Conservation (phyloP, 2,797 vertebrate species). For the Artibeus lituratus region DNA sequence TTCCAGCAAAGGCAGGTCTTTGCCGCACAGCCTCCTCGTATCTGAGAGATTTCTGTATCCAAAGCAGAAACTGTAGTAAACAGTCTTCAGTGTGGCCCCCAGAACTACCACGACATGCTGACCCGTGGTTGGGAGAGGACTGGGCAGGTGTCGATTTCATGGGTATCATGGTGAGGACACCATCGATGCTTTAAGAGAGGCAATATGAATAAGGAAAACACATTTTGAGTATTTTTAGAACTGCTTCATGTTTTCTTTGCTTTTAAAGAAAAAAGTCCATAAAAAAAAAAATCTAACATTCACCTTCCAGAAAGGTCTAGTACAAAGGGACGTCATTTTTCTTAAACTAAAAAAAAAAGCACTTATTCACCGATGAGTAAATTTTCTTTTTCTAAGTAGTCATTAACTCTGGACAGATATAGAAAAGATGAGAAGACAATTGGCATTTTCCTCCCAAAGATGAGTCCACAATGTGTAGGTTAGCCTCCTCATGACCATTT, state of each 20-base stretch:
- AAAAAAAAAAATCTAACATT: neutral
- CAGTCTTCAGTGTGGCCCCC: neutral
- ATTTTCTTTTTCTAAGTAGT: neutral
- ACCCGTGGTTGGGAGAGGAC: constrained; percentile 7
- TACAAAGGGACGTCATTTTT: neutral
- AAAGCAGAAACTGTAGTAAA: constrained; percentile 66
- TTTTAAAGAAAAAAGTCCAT: neutral
- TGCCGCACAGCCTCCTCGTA: constrained; percentile 62
- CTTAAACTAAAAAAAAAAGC: neutral
- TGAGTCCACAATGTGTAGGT: neutral
- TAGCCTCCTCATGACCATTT: neutral
- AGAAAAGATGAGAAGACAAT: neutral
- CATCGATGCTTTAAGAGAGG: neutral
- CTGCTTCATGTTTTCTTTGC: constrained; percentile 18
- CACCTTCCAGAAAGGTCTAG: neutral
- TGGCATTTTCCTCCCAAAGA: neutral
- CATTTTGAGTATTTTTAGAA: neutral
- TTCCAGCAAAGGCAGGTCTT: constrained; percentile 70
- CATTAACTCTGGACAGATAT: neutral
- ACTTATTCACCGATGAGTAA: neutral
- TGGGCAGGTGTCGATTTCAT: neutral
- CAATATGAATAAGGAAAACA: neutral
- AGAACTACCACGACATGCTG: constrained; percentile 49
- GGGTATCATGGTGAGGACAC: neutral
- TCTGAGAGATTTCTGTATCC: constrained; percentile 67